phyloP scores from a whole-genome alignment of 2,113 vertebrate genomes.

The Pholis gunnellus region DNA sequence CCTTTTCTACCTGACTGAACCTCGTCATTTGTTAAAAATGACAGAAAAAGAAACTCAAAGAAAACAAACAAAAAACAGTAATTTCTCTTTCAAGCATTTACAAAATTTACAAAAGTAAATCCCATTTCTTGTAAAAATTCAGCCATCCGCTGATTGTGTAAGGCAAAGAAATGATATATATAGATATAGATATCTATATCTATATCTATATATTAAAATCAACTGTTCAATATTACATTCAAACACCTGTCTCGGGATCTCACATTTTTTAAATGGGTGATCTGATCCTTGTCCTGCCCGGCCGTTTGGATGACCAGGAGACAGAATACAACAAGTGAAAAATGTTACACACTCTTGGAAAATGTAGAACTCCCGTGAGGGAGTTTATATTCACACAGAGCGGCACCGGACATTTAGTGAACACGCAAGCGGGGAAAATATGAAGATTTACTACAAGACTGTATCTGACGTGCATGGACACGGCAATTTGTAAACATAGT shows the following conservation, averaged over 20 bases:
- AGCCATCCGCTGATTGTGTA: constrained; percentile 77
- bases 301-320: constrained; percentile 31
- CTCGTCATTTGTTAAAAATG: constrained; percentile 47
- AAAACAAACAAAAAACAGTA: constrained; percentile 58
- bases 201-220: constrained; percentile 66
- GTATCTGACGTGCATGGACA: constrained; percentile 33
- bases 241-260: constrained; percentile 75
- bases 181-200: constrained; percentile 3
- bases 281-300: constrained; percentile 48
- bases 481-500: constrained; percentile 67
- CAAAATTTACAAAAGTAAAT: constrained; percentile 85
- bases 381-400: constrained; percentile 69
- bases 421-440: constrained; percentile 6
- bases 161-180: constrained; percentile 75
- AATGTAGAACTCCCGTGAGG: constrained; percentile 32
- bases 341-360: constrained; percentile 53
- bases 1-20: constrained; percentile 46
- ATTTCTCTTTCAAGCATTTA: constrained; percentile 80
- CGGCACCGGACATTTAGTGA: constrained; percentile 60
- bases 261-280: constrained; percentile 51
- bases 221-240: constrained; percentile 81
- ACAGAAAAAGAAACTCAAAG: constrained; percentile 44
- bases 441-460: constrained; percentile 40
- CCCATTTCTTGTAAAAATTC: constrained; percentile 81
- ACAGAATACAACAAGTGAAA: constrained; percentile 56